Evolutionary conservation across 2,113 vertebrate genomes (phyloP).

Genomic region (Thunnus maccoyii): DNA sequence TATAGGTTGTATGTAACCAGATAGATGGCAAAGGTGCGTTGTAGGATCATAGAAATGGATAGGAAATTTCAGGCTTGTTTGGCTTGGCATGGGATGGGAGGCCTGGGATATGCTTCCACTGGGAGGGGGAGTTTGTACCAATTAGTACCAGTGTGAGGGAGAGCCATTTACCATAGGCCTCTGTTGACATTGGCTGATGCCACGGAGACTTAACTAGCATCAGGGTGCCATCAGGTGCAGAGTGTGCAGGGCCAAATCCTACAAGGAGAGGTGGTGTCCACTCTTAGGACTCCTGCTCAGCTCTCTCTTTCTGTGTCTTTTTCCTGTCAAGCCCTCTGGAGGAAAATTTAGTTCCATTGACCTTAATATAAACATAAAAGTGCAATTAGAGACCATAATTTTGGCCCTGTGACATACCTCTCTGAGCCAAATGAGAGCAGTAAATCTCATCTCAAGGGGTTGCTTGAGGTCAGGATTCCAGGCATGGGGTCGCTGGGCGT

Average conservation of each 20-base stretch:
- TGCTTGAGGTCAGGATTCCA: slow-evolving; percentile 73
- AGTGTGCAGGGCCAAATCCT: slow-evolving; percentile 48
- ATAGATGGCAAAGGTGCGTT: slow-evolving; percentile 46
- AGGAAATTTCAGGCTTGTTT: slow-evolving; percentile 86
- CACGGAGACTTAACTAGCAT: slow-evolving; percentile 61
- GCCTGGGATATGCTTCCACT: slow-evolving; percentile 77
- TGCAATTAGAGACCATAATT: slow-evolving; percentile 69
- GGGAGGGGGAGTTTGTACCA: slow-evolving; percentile 76
- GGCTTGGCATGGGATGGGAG: slow-evolving; percentile 85
- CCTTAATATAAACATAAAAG: slow-evolving; percentile 71
- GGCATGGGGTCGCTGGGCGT: slow-evolving; percentile 54
- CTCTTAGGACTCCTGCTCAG: slow-evolving; percentile 35
- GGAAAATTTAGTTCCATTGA: slow-evolving; percentile 57
- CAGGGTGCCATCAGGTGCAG: slow-evolving; percentile 76
- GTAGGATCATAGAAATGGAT: slow-evolving; percentile 55
- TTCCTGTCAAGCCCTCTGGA: slow-evolving; percentile 43
- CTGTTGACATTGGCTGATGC: slow-evolving; percentile 80
- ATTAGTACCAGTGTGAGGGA: slow-evolving; percentile 76
- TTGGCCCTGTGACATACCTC: slow-evolving; percentile 52
- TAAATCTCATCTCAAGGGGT: slow-evolving; percentile 73
- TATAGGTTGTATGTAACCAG: slow-evolving; percentile 29
- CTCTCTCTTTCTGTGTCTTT: slow-evolving; percentile 36
- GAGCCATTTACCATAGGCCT: slow-evolving; percentile 71
- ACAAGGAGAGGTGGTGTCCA: slow-evolving; percentile 46
- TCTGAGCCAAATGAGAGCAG: slow-evolving; percentile 57